Evolutionary conservation across 2,888 invertebrate genomes (phyloP), one percentile per base, ranked within the genome.

Genomic region (Zaprionus lineosus): DNA sequence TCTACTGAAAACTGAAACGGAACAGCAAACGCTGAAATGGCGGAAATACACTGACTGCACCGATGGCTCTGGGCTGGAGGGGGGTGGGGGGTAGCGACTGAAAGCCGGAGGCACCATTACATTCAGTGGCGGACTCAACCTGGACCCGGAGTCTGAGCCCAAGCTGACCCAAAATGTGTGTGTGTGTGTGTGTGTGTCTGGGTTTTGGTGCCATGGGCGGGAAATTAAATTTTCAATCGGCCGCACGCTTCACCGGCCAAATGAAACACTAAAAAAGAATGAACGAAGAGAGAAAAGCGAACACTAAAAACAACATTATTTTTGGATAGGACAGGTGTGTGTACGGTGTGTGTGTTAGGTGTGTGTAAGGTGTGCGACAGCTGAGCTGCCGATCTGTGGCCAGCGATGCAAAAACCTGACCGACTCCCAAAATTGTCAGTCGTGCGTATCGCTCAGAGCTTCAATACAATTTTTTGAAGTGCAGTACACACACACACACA

Each of bases 221-320:
- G 86, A 81, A 81, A 81, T 81, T 84, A 81, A 84, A 84, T 85
- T 85, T 81, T 84, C 74, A 85, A 85, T 84, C 86, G 77, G 58
- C 62, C 56, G 44, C 81, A 85, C 70, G 82, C 70, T 76, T 65
- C 76, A 73, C 60, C 63, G 62, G 60, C 43, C 58, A 50, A 47
- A 76, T 72, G 43, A 65, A 76, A 75, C 57, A 52, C 14, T 9
- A 8, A 15, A 39, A 28, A 28, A 19, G 4, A 31, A 29, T 7
- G 48, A n/a, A 47, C 15, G 7, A 33, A n/a, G 15, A 33, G 15
- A 37, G n/a, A 37, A 29, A 50, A 7, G n/a, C n/a, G n/a, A 34
- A 8, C 24, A 24, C 4, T 15, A 16, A 21, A 18, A 29, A 24
- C 15, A 40, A 50, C 14, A 39, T 3, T n/a, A 16, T 12, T 26